Evolutionary conservation across 2,888 invertebrate species (phyloP), one percentile per base, ranked within the genome.

Genomic region (Andricus curvator): DNA sequence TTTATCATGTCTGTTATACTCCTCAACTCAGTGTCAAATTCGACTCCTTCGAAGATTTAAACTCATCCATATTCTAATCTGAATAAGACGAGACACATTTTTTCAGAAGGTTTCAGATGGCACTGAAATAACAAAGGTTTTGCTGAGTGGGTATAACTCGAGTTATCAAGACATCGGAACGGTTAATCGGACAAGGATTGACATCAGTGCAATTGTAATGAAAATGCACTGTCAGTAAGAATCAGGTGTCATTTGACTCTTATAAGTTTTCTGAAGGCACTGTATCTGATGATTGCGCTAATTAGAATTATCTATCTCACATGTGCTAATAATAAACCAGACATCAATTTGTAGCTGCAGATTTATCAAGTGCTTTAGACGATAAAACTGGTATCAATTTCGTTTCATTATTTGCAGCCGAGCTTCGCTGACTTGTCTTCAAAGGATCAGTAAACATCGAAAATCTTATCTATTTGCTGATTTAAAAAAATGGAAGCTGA

Each of bases 121-220:
- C 62, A 68, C 22, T 44, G 6, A 44, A 68, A 48, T 22, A 25
- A 83, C 83, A 82, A 83, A 82, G 81, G 76, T 79, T 62, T 77
- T 78, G 82, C 83, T 83, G 83, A 82, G 78, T 79, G 60, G 70
- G 81, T 78, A 81, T 62, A 83, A 83, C 79, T 41, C 33, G 83
- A 85, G 81, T 81, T 70, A 80, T 77, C 77, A 70, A 76, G 56
- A 51, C 78, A 70, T 78, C 44, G 22, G 25, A 44, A 44, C n/a
- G 17, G 22, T 5, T 68, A 44, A 68, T 44, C 22, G 4, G 13
- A 22, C 44, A 68, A 48, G 37, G 22, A 68, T 2, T 22, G n/a
- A 48, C 15, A 44, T 68, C 13, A 37, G 67, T 41, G 37, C 13
- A 22, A 37, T 44, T 37, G 13, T 67, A 37, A 65, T 78, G 79